Evolutionary conservation across 2,888 invertebrate species (phyloP).

Genomic region (Cheilosia vulpina): DNA sequence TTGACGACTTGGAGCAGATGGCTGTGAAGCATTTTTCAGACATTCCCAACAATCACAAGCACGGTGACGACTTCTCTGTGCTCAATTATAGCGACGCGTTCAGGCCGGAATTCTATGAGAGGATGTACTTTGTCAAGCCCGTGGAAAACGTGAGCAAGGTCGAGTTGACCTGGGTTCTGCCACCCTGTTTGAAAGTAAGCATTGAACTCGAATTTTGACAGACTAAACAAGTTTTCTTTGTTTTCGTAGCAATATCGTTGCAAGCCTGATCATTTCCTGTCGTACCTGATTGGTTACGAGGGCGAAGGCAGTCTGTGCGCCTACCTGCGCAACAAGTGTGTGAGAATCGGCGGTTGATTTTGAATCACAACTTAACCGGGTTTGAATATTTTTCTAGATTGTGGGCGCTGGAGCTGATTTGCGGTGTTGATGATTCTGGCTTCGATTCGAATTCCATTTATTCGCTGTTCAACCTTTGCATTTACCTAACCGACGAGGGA

Average conservation of each 20-base stretch:
- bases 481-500: constrained; percentile 92
- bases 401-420: constrained; percentile 90
- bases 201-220: neutral
- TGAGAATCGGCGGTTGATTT: neutral
- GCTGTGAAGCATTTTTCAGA: constrained; percentile 87
- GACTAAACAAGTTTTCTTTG: neutral
- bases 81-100: constrained; percentile 82
- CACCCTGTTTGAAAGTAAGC: constrained; percentile 78
- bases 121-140: constrained; percentile 89
- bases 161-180: constrained; percentile 82
- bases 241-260: constrained; percentile 79
- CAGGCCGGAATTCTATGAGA: constrained; percentile 79
- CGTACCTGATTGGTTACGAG: constrained; percentile 93
- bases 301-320: constrained; percentile 93
- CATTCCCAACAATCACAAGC: constrained; percentile 88
- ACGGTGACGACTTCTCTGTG: constrained; percentile 86
- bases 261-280: constrained; percentile 87
- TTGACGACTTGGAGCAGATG: constrained; percentile 82
- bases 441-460: constrained; percentile 92
- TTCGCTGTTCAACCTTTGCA: constrained; percentile 89
- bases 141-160: constrained; percentile 89
- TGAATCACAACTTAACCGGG: too few relatives aligned
- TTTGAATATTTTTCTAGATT: constrained; percentile 84
- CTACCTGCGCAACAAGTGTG: constrained; percentile 88
- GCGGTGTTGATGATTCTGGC: constrained; percentile 90